Evolutionary conservation across 2,888 invertebrate genomes (phyloP).

Genomic region (Bibio marci): DNA sequence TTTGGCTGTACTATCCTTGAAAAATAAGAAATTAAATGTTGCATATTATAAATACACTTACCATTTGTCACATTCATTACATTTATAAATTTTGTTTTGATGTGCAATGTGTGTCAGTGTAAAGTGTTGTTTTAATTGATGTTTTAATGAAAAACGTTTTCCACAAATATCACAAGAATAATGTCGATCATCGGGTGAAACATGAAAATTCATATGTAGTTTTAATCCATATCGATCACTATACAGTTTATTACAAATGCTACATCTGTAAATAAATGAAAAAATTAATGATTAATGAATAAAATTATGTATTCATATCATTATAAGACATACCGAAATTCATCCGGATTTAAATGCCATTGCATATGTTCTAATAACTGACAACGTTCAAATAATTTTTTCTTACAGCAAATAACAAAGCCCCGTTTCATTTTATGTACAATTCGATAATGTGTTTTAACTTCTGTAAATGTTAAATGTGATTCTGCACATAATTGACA

Average conservation of each 20-base stretch:
- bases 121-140: not conserved
- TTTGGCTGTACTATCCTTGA: too few relatives aligned
- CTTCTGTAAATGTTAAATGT: not conserved
- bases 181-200: constrained; percentile 11
- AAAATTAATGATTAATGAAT: too few relatives aligned
- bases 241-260: constrained; percentile 10
- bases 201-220: constrained; percentile 12
- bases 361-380: constrained; percentile 13
- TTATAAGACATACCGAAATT: constrained; percentile 1
- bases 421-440: constrained; percentile 7
- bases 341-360: constrained; percentile 12
- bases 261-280: constrained; percentile 7
- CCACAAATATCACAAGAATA: constrained; percentile 7
- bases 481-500: constrained; percentile 12
- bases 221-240: constrained; percentile 11
- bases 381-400: constrained; percentile 10
- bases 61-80: not conserved
- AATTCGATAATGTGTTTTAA: not conserved
- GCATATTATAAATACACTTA: not conserved
- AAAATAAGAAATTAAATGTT: too few relatives aligned
- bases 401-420: constrained; percentile 11
- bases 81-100: not conserved
- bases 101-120: not conserved
- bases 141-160: not conserved
- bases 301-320: too few relatives aligned